Conservation (phyloP, 2,113 vertebrate species). For the Xenopus borealis region DNA sequence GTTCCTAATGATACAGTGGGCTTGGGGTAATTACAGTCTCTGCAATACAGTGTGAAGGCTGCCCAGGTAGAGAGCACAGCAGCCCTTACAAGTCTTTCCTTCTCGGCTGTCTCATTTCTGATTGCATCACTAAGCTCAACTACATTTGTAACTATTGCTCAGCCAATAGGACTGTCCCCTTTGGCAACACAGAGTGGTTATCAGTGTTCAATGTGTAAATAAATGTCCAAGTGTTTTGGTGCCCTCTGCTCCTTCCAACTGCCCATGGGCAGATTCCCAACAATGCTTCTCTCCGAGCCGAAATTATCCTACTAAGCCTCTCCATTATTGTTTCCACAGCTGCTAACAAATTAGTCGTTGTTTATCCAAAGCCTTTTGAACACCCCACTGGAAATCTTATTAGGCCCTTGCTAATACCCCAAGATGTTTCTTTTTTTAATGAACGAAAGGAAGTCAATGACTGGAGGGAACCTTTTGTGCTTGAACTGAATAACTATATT, state of each 20-base stretch:
- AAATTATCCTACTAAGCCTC: constrained; percentile 1
- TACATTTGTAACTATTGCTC: too few relatives aligned
- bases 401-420: constrained; percentile 17
- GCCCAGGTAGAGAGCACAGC: too few relatives aligned
- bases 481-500: constrained; percentile 10
- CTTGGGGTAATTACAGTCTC: too few relatives aligned
- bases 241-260: neutral
- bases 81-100: too few relatives aligned
- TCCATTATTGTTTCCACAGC: constrained; percentile 10
- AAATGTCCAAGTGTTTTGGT: too few relatives aligned
- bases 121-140: too few relatives aligned
- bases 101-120: too few relatives aligned
- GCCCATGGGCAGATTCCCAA: constrained; percentile 12
- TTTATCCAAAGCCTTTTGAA: constrained; percentile 20
- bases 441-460: constrained; percentile 22
- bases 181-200: too few relatives aligned
- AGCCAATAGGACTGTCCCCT: too few relatives aligned
- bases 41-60: too few relatives aligned
- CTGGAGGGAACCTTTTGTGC: constrained; percentile 10
- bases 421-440: constrained; percentile 18
- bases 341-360: constrained; percentile 27
- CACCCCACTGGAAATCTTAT: constrained; percentile 24
- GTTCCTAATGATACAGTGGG: too few relatives aligned
- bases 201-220: neutral
- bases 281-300: neutral